These are phyloP conservation scores for Cheilosia grossa DNA, from an alignment of 2,888 invertebrate genomes.

Conservation along the genomic window DNA sequence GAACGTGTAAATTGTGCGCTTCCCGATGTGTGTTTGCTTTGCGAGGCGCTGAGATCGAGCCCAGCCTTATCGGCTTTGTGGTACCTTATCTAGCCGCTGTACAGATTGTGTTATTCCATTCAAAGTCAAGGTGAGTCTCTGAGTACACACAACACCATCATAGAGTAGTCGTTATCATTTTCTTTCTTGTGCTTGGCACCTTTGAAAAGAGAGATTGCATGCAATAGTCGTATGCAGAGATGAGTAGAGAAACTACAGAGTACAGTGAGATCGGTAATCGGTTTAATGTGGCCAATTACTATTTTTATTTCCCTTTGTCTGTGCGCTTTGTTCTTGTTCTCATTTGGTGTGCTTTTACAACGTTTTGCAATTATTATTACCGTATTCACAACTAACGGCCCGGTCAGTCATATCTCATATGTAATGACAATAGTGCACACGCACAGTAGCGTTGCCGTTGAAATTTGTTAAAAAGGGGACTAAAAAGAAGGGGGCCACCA, in stretches of 20 bases:
- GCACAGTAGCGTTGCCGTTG: too few relatives aligned
- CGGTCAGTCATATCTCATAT: not conserved
- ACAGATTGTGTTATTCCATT: slow-evolving; percentile 55
- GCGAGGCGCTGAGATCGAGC: slow-evolving; percentile 42
- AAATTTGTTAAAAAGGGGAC: too few relatives aligned
- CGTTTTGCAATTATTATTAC: slow-evolving; percentile 48
- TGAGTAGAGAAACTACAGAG: slow-evolving; percentile 15
- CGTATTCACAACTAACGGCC: slow-evolving; percentile 29
- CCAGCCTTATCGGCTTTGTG: slow-evolving; percentile 29
- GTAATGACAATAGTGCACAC: not conserved
- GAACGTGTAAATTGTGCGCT: slow-evolving; percentile 29
- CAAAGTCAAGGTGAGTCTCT: slow-evolving; percentile 65
- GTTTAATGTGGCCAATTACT: slow-evolving; percentile 61
- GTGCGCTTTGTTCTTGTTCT: slow-evolving; percentile 34
- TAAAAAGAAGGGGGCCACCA: too few relatives aligned
- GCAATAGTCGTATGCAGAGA: slow-evolving; percentile 6
- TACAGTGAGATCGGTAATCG: slow-evolving; percentile 18
- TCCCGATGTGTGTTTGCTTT: not conserved
- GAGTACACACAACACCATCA: slow-evolving; percentile 47
- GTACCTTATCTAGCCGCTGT: slow-evolving; percentile 62
- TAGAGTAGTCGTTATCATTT: not conserved
- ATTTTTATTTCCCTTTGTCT: slow-evolving; percentile 29
- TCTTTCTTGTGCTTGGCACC: not conserved
- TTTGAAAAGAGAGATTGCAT: not conserved
- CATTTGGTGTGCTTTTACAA: slow-evolving; percentile 31